phyloP scores from a whole-genome alignment of 2,113 vertebrate genomes.

The Colaptes auratus region DNA sequence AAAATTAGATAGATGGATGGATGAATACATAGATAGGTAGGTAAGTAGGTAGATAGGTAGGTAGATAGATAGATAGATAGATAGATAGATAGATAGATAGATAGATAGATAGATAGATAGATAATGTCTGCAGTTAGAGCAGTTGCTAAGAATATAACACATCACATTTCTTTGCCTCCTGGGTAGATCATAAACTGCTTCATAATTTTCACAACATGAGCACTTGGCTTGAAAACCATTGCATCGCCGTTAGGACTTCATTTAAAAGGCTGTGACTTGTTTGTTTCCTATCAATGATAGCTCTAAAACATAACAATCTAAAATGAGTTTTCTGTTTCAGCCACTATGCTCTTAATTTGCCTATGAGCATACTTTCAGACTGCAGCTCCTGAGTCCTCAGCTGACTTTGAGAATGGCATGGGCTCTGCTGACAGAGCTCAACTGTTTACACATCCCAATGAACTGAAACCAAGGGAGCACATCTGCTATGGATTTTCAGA shows the following conservation, averaged over 20 bases:
- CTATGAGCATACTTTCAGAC: constrained; percentile 12
- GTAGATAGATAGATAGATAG: neutral
- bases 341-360: neutral
- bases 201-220: constrained; percentile 17
- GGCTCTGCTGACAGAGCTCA: neutral
- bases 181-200: neutral
- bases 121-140: neutral
- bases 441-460: neutral
- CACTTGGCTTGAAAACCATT: constrained; percentile 25
- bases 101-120: neutral
- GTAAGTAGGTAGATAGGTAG: no score
- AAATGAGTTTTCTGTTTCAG: neutral
- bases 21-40: no score
- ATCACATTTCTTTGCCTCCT: constrained; percentile 8
- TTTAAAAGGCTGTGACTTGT: neutral
- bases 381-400: neutral
- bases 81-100: neutral
- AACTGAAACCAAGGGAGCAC: neutral
- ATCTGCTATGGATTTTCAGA: constrained; percentile 50
- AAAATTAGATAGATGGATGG: neutral
- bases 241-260: neutral
- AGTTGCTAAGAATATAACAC: neutral
- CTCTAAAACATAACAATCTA: neutral
- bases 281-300: neutral
- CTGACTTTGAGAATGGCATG: neutral